Evolutionary conservation across 2,113 vertebrate species (phyloP), one percentile per base, ranked within the genome.

Genomic region (Pogonocichla stellata): DNA sequence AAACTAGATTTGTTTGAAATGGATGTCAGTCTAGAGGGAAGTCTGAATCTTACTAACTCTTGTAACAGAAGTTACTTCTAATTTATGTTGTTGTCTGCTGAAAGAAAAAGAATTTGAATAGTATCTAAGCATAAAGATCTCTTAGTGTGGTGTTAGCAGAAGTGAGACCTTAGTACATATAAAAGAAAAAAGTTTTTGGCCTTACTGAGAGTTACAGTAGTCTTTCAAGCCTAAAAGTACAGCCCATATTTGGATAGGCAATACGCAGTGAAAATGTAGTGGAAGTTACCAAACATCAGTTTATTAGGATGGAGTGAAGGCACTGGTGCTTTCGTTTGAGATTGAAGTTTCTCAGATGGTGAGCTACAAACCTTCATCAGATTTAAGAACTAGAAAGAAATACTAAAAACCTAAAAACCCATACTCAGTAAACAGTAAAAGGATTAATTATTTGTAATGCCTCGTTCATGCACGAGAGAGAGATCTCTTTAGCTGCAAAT

Each of bases 231-330:
- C 22, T 73, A 40, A 57, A 47, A 3, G 25, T 8, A 19, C 19
- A 43, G 24, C 29, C 14, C 14, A 6, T 78, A 19, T 74, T 78
- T 85, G 33, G 14, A 31, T n/a, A 43, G 34, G 43, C 23, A 69
- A 8, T 61, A 12, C 0, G 0, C 15, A 29, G 20, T 56, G 75
- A 62, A 78, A 77, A 62, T 19, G 0, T 42, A 51, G 19, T n/a
- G 19, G 3, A 61, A 80, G 16, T 77, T 82, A 43, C 17, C 19
- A 58, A 73, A 61, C 19, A 8, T 8, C 13, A 29, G 5, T 71
- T 80, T 40, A 19, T 71, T 64, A 42, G 34, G 57, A 31, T 62
- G 19, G 11, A 42, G 11, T 73, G 50, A 73, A 50, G 33, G 10
- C 43, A 19, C 7, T 28, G 8, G 7, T 51, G 7, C 70, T 91